These are phyloP conservation scores for Pseudanteris insignis DNA, from an alignment of 2,888 invertebrate genomes.

Conservation along the genomic window DNA sequence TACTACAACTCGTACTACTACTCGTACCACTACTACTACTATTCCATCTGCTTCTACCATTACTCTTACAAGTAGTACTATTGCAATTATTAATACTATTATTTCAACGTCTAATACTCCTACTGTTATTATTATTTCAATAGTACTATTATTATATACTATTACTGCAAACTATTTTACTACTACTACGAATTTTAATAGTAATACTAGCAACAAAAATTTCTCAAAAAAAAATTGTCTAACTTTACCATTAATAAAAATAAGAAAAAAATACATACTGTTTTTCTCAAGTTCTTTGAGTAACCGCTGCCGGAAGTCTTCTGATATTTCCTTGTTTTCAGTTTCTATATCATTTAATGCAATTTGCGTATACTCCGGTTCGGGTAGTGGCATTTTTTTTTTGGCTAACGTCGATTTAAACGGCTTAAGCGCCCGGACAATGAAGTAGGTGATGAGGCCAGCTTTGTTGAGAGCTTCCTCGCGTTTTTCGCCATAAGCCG, in stretches of 20 bases:
- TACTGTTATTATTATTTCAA: background rate
- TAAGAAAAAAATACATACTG: conserved; percentile 66
- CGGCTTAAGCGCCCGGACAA: conserved; percentile 85
- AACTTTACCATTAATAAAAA: no score
- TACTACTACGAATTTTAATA: no score
- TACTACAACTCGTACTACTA: no score
- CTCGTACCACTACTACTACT: no score
- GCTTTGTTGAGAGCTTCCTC: conserved; percentile 90
- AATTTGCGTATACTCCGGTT: conserved; percentile 54
- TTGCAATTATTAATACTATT: no score
- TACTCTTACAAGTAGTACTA: no score
- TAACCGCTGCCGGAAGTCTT: conserved; percentile 82
- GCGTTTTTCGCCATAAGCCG: conserved; percentile 88
- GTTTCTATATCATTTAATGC: conserved; percentile 51
- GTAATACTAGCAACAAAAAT: no score
- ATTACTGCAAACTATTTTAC: no score
- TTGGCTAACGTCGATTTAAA: conserved; percentile 62
- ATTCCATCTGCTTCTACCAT: no score
- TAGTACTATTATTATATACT: no score
- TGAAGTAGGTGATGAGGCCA: conserved; percentile 91
- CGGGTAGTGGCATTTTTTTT: conserved; percentile 58
- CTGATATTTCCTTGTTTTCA: conserved; percentile 70
- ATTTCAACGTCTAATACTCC: background rate
- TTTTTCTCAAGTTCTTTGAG: conserved; percentile 85
- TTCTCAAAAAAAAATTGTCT: no score